Percentiles rank a stretch among this genome's conserved stretches.
Conservation (phyloP, 2,888 invertebrate genomes). For the Drosophila mercatorum region DNA sequence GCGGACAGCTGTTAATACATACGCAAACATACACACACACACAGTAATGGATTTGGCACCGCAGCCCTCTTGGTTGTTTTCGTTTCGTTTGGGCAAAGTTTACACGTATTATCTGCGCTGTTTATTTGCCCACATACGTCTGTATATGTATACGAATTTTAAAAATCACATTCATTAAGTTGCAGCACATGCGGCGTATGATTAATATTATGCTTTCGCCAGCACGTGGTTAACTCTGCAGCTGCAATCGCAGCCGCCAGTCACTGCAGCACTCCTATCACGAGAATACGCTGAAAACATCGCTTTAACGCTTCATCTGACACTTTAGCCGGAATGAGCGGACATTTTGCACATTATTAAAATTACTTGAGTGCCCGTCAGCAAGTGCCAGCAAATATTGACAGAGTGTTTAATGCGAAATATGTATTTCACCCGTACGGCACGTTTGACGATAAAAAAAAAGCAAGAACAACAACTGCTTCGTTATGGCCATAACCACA, state of each 20-base stretch:
- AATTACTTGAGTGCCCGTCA: constrained; percentile 64
- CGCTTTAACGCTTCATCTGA: constrained; percentile 48
- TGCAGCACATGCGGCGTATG: constrained; percentile 65
- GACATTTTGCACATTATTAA: constrained; percentile 76
- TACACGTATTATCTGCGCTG: constrained; percentile 73
- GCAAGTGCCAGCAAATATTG: constrained; percentile 12
- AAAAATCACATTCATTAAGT: constrained; percentile 55
- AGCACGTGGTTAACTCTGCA: constrained; percentile 34
- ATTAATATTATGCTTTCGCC: constrained; percentile 61
- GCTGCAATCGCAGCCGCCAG: constrained; percentile 19
- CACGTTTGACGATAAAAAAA: constrained; percentile 39
- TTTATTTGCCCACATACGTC: constrained; percentile 70
- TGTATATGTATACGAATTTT: constrained; percentile 25
- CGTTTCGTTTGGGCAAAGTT: constrained; percentile 49
- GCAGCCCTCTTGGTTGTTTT: constrained; percentile 24
- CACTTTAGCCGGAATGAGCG: constrained; percentile 58
- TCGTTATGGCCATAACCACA: constrained; percentile 35
- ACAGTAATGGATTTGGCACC: constrained; percentile 1
- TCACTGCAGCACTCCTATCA: constrained; percentile 17
- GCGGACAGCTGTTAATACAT: constrained; percentile 59
- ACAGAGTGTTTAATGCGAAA: constrained; percentile 30
- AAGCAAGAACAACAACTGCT: neutral
- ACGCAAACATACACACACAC: constrained; percentile 13
- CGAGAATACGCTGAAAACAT: constrained; percentile 32
- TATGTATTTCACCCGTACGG: constrained; percentile 62